A percentile compares a stretch with the other conserved stretches of the same genome.
These are phyloP conservation scores for Unio delphinus DNA, from an alignment of 2,888 invertebrate species.

Conservation along the genomic window DNA sequence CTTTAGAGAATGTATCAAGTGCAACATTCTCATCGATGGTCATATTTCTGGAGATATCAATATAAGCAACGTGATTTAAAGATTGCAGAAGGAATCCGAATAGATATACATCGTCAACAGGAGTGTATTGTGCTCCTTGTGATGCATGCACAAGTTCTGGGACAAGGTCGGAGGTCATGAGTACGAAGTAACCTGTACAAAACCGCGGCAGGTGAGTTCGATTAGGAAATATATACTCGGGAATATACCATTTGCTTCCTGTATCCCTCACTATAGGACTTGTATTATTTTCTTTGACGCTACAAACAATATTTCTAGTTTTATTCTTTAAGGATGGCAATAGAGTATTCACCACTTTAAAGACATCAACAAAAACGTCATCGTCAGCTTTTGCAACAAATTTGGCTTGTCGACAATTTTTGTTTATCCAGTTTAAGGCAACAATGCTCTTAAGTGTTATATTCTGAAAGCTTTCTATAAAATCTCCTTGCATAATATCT, in stretches of 20 bases:
- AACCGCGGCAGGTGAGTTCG: slow-evolving; percentile 56
- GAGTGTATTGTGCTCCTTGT: slow-evolving; percentile 46
- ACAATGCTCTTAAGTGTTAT: slow-evolving; percentile 39
- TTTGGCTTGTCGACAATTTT: slow-evolving; percentile 29
- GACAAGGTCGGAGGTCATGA: slow-evolving; percentile 51
- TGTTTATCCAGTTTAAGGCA: slow-evolving; percentile 38
- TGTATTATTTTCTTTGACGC: slow-evolving; percentile 36
- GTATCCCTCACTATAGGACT: slow-evolving; percentile 45
- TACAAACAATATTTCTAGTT: slow-evolving; percentile 39
- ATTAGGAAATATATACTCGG: slow-evolving; percentile 34
- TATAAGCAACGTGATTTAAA: slow-evolving; percentile 36
- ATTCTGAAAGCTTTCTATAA: slow-evolving; percentile 38
- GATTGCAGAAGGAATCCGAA: slow-evolving; percentile 54
- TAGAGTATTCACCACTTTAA: slow-evolving; percentile 38
- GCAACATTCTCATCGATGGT: slow-evolving; percentile 78
- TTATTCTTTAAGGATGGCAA: slow-evolving; percentile 33
- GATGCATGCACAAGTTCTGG: slow-evolving; percentile 55
- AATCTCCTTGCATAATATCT: slow-evolving; percentile 45
- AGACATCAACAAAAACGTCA: slow-evolving; percentile 55
- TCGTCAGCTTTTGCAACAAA: slow-evolving; percentile 50
- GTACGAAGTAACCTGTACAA: slow-evolving; percentile 60
- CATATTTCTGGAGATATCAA: slow-evolving; percentile 84
- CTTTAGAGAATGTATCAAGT: slow-evolving; percentile 32
- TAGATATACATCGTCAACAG: slow-evolving; percentile 65
- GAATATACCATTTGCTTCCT: slow-evolving; percentile 53